Base-by-base conservation (phyloP, 2,888 invertebrate genomes). In the Sthenelais limicola region DNA sequence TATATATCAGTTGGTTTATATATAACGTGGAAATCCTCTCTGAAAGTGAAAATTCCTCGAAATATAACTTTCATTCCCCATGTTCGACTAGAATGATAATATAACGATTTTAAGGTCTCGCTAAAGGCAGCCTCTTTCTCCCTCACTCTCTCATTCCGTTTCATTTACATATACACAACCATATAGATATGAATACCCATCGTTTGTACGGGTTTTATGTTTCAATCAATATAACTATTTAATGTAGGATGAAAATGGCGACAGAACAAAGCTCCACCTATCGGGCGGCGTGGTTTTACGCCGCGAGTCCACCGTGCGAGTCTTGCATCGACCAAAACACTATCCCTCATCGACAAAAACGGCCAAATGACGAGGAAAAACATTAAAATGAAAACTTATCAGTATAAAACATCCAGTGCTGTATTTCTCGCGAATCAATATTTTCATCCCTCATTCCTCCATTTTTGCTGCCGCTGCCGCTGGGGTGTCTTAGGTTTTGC, bases 401-500 rank as follows among this genome's bases (percentile, higher is more conserved):
- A 43, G 38, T 24, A 62, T 62, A 62, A 62, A 62, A 62, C 38
- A 43, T 38, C 38, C 38, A 35, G 38, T 26, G 38, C 38, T 43
- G 62, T 62, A 62, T 62, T 62, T 62, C 62, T 28, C 21, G 38
- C 62, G 62, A 62, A 62, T 62, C 62, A 62, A 62, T 62, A 62
- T 62, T 62, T 62, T 62, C 62, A 62, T 62, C 62, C 38, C 62
- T 62, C 62, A 62, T 62, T 62, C 62, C n/a, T 24, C 38, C 38
- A 62, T 62, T 62, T 62, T 62, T 56, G 35, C 43, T 62, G 62
- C 38, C 32, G 24, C 56, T 28, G 62, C 43, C 62, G 28, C 21
- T n/a, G 3, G 38, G 24, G 62, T 38, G 38, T 62, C 62, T 62
- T 62, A 38, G 62, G 38, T 62, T 62, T 62, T 62, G 38, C 62